These are phyloP conservation scores for Geodia barretti DNA, from an alignment of 37 sponge, comb jelly and placozoan genomes.

Conservation along the genomic window DNA sequence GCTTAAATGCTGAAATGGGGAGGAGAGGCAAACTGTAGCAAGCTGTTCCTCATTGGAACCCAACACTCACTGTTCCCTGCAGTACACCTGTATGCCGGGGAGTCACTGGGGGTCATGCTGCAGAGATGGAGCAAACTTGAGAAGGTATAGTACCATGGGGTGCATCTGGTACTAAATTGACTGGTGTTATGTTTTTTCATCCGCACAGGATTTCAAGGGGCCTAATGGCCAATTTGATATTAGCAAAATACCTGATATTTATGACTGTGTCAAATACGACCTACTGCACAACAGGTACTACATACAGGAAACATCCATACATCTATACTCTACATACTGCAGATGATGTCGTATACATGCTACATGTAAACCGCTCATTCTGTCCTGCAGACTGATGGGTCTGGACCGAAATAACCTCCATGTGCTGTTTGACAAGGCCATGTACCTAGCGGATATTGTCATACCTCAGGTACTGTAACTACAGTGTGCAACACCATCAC, in stretches of 20 bases:
- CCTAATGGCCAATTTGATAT: slow-evolving; percentile 86
- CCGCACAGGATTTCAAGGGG: slow-evolving; percentile 66
- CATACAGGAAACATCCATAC: too few relatives aligned
- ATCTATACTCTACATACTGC: slow-evolving; percentile 1
- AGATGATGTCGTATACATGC: background rate
- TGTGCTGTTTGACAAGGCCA: slow-evolving; percentile 59
- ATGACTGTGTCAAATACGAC: slow-evolving; percentile 95
- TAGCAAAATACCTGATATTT: slow-evolving; percentile 97
- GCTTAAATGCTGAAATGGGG: too few relatives aligned
- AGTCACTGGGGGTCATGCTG: slow-evolving; percentile 78
- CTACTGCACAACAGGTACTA: slow-evolving; percentile 87
- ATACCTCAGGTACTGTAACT: slow-evolving; percentile 96
- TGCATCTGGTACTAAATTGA: background rate
- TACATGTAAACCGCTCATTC: too few relatives aligned
- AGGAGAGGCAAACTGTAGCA: too few relatives aligned
- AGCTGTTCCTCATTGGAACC: too few relatives aligned
- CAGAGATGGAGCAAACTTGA: slow-evolving; percentile 85
- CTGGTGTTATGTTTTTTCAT: background rate
- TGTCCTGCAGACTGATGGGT: background rate
- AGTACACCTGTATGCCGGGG: slow-evolving; percentile 10
- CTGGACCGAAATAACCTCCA: slow-evolving; percentile 47
- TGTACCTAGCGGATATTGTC: slow-evolving; percentile 87
- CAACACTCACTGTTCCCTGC: slow-evolving; percentile 1
- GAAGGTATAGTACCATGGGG: slow-evolving; percentile 75
- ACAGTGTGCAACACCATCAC: too few relatives aligned